Conservation (phyloP, 2,113 vertebrate genomes). For the Myiozetetes cayanensis region DNA sequence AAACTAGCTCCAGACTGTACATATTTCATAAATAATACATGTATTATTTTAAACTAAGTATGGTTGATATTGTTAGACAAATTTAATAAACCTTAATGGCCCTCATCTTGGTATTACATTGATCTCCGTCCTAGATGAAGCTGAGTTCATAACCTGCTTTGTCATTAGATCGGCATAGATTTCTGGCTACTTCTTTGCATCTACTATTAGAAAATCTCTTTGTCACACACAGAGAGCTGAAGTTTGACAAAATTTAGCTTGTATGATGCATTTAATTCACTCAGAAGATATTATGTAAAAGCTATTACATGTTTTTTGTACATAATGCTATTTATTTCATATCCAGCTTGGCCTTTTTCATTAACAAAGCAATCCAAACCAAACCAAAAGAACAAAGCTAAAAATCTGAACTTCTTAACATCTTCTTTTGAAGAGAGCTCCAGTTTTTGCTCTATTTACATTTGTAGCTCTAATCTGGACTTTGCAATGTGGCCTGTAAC, state of each 20-base stretch:
- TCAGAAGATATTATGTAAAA: background rate
- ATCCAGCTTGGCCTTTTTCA: background rate
- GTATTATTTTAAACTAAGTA: background rate
- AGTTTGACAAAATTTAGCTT: background rate
- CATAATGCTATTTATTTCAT: background rate
- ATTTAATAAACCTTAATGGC: conserved; percentile 15
- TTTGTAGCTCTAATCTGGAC: background rate
- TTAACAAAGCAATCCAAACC: background rate
- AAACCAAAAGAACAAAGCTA: background rate
- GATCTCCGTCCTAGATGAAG: background rate
- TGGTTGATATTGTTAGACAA: background rate
- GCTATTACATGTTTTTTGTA: background rate
- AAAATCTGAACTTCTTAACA: background rate
- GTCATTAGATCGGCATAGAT: background rate
- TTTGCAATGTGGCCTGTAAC: background rate
- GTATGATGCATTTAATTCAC: background rate
- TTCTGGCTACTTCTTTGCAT: background rate
- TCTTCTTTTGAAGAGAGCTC: background rate
- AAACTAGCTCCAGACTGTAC: background rate
- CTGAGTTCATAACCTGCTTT: background rate
- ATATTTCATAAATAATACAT: background rate
- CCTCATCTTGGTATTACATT: background rate
- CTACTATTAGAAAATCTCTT: background rate
- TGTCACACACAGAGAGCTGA: background rate
- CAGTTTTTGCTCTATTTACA: background rate